Base-by-base conservation (phyloP, 1,140 invertebrate genomes). In the Sminthurides bifidus region DNA sequence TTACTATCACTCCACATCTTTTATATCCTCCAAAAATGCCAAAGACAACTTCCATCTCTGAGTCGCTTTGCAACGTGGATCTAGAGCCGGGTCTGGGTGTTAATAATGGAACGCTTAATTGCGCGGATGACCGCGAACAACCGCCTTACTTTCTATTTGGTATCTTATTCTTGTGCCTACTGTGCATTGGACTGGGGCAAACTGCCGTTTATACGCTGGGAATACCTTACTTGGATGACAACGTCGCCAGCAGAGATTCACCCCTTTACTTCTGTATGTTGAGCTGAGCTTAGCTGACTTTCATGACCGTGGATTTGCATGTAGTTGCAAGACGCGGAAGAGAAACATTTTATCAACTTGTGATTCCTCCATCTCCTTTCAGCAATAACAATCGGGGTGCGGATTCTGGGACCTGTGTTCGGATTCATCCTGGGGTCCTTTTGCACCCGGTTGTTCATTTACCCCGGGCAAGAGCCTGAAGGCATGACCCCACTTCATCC, bases 181-280 rank as follows among this genome's bases (percentile, higher is more conserved):
- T 93, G 26, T 84, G 86, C 35, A 86, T 92, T n/a, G 90, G 90
- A 29, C 84, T 93, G 70, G 88, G 88, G 1, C 87, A 92, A 72
- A 93, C 89, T 0, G 85, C 89, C 1, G 54, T 61, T 2, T 85
- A 87, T 58, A 91, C 87, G 2, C 74, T 92, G n/a, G 88, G 88
- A 3, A 92, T 93, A 66, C 89, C 90, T 1, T 93, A 91, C 67
- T 89, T 93, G 43, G 90, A 92, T 65, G 90, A 93, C 71, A 93
- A 92, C 72, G 88, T 92, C 26, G 85, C 86, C 58, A 88, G 83
- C 70, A 79, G 84, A 68, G 87, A 92, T 69, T 91, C 87, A 43
- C 88, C 90, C n/a, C 77, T 92, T 56, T 93, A 93, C 73, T 91
- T 92, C 72, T 85, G 85, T 87, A 72, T 82, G 76, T 75, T 2